phyloP scores from a whole-genome alignment of 2,113 vertebrate species.

The Dinomys branickii region DNA sequence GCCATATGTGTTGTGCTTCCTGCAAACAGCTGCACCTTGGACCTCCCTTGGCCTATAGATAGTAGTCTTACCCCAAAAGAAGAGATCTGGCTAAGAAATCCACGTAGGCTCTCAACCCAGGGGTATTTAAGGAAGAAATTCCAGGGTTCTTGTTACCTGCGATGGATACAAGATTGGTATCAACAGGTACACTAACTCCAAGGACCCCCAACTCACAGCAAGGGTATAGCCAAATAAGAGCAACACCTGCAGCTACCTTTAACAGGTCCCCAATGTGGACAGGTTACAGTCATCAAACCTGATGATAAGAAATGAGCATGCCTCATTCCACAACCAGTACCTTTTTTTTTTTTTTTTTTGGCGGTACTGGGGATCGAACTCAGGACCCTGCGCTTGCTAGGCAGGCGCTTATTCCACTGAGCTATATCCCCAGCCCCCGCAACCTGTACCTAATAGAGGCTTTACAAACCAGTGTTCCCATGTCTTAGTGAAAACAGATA shows the following conservation, averaged over 20 bases:
- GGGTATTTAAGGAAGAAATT: neutral
- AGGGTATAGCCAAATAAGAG: neutral
- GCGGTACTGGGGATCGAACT: too few species aligned
- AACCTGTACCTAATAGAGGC: neutral
- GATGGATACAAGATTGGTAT: neutral
- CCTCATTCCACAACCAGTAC: neutral
- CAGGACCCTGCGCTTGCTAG: too few species aligned
- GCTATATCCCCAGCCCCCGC: too few species aligned
- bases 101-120: neutral
- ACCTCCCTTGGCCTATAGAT: neutral
- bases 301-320: neutral
- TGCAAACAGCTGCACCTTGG: neutral
- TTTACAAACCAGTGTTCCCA: neutral
- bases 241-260: neutral
- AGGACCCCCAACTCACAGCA: neutral
- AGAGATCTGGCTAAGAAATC: neutral
- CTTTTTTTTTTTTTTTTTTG: too few species aligned
- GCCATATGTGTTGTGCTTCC: too few species aligned
- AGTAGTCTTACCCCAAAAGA: neutral
- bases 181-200: neutral
- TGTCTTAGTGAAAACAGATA: neutral
- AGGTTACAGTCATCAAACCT: neutral
- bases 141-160: neutral
- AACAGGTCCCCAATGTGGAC: neutral
- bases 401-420: too few species aligned